Conservation (phyloP, 2,797 vertebrate genomes). For the Tympanoctomys barrerae region DNA sequence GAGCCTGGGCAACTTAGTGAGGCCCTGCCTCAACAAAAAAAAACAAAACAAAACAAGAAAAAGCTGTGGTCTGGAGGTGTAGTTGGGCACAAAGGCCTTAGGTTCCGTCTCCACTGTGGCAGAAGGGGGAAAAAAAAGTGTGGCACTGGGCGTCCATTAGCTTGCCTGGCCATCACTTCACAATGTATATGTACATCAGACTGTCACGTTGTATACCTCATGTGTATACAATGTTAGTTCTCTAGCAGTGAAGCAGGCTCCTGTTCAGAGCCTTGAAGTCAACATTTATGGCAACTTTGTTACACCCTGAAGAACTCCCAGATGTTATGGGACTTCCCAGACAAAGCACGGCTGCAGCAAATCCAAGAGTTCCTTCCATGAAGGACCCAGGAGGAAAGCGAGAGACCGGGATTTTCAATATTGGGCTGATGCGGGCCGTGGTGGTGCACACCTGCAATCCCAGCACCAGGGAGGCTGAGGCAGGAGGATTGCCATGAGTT, state of each 20-base stretch:
- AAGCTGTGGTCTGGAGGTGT: not conserved
- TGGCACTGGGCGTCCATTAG: too few relatives aligned
- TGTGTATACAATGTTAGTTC: too few relatives aligned
- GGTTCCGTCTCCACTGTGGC: not conserved
- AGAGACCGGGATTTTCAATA: not conserved
- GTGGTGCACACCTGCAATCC: not conserved
- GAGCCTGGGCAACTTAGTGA: not conserved
- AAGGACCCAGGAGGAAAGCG: not conserved
- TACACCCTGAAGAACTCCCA: not conserved
- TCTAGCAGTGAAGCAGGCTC: not conserved
- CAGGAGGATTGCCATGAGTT: not conserved
- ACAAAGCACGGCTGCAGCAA: not conserved
- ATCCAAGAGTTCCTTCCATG: not conserved
- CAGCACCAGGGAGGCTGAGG: not conserved
- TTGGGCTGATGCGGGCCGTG: not conserved
- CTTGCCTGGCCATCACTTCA: not conserved
- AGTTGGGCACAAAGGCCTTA: not conserved
- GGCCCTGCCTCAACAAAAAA: not conserved
- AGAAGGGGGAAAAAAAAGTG: not conserved
- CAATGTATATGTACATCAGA: not conserved
- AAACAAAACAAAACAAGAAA: not conserved
- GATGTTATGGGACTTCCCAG: constrained; percentile 21
- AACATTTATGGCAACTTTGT: not conserved
- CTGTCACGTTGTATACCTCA: not conserved
- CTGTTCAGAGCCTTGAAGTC: not conserved